Conservation (phyloP, 2,888 invertebrate genomes). For the Dynastes hyllus region DNA sequence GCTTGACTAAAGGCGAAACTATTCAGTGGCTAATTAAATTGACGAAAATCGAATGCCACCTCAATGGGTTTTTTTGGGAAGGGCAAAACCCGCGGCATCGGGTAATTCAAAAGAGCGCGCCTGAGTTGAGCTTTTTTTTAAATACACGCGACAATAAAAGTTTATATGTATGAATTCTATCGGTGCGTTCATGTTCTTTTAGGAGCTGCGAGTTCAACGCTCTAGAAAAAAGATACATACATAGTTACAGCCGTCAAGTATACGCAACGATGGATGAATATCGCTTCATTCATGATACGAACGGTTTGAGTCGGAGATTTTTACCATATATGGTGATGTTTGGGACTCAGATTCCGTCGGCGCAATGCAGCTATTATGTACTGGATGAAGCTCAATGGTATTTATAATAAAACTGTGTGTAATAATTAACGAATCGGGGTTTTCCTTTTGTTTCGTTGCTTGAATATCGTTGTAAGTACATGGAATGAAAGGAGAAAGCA, state of each 20-base stretch:
- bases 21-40: slow-evolving; percentile 31
- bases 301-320: slow-evolving; percentile 38
- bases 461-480: neutral
- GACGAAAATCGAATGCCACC: slow-evolving; percentile 27
- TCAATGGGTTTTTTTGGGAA: too few relatives aligned
- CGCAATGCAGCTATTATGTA: slow-evolving; percentile 6
- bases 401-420: slow-evolving; percentile 21
- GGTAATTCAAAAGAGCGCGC: slow-evolving; percentile 22
- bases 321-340: slow-evolving; percentile 41
- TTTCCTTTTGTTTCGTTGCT: slow-evolving; percentile 23
- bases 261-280: slow-evolving; percentile 28
- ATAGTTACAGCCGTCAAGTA: slow-evolving; percentile 2
- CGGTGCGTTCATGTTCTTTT: slow-evolving; percentile 8
- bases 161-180: slow-evolving; percentile 6
- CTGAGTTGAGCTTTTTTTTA: too few relatives aligned
- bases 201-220: slow-evolving; percentile 27
- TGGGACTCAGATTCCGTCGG: slow-evolving; percentile 26
- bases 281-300: slow-evolving; percentile 42
- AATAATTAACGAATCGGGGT: too few relatives aligned
- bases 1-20: slow-evolving; percentile 12
- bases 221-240: slow-evolving; percentile 29
- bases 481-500: neutral
- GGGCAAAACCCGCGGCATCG: too few relatives aligned
- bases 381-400: slow-evolving; percentile 34
- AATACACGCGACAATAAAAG: too few relatives aligned